Percentiles rank a stretch among this genome's conserved stretches.
phyloP scores from a whole-genome alignment of 2,113 vertebrate genomes.

The Tenebrosternarchus preto region DNA sequence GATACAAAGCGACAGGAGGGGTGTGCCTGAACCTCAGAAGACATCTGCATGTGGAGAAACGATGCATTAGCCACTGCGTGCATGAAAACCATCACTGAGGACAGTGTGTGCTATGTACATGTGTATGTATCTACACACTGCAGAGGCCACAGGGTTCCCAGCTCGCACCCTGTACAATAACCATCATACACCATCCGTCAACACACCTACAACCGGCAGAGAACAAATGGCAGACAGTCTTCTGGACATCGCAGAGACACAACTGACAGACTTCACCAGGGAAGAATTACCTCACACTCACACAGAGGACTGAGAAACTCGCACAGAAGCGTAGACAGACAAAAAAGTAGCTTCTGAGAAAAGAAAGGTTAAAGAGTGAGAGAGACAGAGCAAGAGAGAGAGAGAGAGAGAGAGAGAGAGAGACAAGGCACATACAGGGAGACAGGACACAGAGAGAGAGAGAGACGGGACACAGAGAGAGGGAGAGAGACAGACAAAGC shows the following conservation, averaged over 20 bases:
- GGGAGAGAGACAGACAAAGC: slow-evolving; percentile 39
- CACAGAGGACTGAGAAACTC: background rate
- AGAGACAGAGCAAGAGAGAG: slow-evolving; percentile 13
- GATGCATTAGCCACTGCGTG: background rate
- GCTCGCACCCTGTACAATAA: background rate
- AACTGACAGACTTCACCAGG: background rate
- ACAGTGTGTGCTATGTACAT: background rate
- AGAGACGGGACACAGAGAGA: background rate
- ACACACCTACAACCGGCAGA: background rate
- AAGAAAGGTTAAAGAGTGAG: background rate
- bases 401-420: slow-evolving; percentile 2
- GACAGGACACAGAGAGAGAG: slow-evolving; percentile 21
- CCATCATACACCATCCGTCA: slow-evolving; percentile 6
- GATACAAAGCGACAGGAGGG: background rate
- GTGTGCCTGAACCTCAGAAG: background rate
- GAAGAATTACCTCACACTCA: background rate
- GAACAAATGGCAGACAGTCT: too few relatives aligned
- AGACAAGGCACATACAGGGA: background rate
- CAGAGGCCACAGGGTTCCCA: background rate
- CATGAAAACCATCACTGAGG: background rate
- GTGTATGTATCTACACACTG: background rate
- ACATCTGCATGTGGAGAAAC: background rate
- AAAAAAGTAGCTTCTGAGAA: background rate
- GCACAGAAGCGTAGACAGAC: background rate
- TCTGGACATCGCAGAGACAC: background rate